phyloP scores from a whole-genome alignment of 2,797 vertebrate species.

The Distichodus sexfasciatus region DNA sequence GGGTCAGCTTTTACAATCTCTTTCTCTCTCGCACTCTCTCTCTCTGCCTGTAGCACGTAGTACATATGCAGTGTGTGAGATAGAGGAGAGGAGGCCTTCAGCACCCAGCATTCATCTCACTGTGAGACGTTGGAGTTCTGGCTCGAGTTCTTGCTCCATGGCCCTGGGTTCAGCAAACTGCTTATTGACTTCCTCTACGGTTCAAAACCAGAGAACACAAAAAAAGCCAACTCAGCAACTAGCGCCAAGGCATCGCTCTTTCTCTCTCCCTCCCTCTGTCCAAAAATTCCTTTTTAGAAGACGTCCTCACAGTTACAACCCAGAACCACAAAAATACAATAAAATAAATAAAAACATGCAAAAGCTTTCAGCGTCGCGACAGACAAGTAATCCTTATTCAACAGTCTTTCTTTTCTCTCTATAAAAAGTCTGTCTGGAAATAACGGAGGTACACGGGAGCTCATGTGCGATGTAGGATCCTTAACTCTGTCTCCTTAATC shows the following conservation, averaged over 20 bases:
- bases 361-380: background rate
- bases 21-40: background rate
- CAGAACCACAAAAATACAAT: no score
- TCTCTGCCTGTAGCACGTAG: background rate
- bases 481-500: constrained; percentile 23
- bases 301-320: constrained; percentile 44
- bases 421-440: background rate
- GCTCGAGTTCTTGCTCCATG: constrained; percentile 65
- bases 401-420: no score
- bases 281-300: constrained; percentile 26
- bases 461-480: background rate
- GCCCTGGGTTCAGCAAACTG: constrained; percentile 64
- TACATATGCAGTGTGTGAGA: constrained; percentile 1
- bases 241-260: constrained; percentile 19
- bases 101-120: constrained; percentile 66
- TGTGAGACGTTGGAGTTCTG: constrained; percentile 44
- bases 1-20: background rate
- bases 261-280: background rate
- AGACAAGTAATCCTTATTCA: background rate
- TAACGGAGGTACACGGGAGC: constrained; percentile 45
- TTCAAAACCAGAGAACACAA: constrained; percentile 56
- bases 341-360: background rate
- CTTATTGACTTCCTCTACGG: constrained; percentile 75
- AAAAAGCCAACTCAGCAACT: constrained; percentile 66
- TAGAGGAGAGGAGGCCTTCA: constrained; percentile 52